These are phyloP conservation scores for Drosophila acutilabella DNA, from an alignment of 2,888 invertebrate species.

Conservation along the genomic window DNA sequence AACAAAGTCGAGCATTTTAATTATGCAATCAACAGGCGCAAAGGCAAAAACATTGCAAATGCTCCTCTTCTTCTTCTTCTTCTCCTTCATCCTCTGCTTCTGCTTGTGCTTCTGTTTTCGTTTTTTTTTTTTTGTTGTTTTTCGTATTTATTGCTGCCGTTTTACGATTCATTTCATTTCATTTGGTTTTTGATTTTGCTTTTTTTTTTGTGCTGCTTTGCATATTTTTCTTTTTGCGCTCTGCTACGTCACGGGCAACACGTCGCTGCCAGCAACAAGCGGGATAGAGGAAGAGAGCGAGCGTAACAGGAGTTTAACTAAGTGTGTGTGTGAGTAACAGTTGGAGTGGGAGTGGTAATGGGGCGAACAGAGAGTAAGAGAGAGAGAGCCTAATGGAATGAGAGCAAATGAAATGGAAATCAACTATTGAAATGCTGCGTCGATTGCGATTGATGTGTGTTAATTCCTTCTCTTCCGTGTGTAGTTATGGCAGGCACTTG, in stretches of 20 bases:
- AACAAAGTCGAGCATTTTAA: conserved; percentile 47
- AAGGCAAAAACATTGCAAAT: conserved; percentile 34
- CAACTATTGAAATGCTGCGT: conserved; percentile 30
- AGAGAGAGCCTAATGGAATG: background rate
- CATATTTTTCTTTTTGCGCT: conserved; percentile 47
- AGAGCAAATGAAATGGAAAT: conserved; percentile 50
- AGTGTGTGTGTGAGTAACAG: background rate
- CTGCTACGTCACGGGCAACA: conserved; percentile 49
- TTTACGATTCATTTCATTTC: conserved; percentile 57
- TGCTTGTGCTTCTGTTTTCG: conserved; percentile 24
- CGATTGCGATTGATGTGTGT: conserved; percentile 9
- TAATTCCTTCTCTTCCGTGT: background rate
- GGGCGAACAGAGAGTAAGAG: background rate
- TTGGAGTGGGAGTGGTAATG: background rate
- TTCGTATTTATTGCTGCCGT: conserved; percentile 31
- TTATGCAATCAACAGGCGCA: conserved; percentile 58
- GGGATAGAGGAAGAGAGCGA: background rate
- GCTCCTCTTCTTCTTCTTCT: no score
- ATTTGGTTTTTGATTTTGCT: conserved; percentile 24
- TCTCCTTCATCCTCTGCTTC: no score
- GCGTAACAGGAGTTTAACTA: background rate
- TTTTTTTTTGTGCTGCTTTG: conserved; percentile 41
- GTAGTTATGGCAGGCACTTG: background rate
- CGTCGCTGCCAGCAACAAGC: conserved; percentile 31
- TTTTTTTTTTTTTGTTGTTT: conserved; percentile 24